These are phyloP conservation scores for Nesoenas mayeri DNA, from an alignment of 2,113 vertebrate genomes.

Conservation along the genomic window DNA sequence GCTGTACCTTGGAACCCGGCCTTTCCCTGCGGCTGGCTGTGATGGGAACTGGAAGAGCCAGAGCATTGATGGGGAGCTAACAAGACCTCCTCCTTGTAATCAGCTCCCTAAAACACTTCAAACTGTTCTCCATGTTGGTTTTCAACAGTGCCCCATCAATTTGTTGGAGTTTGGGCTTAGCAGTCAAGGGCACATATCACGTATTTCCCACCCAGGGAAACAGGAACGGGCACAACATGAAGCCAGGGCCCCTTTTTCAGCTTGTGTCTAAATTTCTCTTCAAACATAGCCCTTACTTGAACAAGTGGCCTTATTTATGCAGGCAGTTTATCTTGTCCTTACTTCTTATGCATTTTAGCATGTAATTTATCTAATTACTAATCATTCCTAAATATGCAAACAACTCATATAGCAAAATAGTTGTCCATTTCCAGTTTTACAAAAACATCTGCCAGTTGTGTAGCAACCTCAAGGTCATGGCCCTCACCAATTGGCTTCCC, in stretches of 20 bases:
- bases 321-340: background rate
- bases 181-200: background rate
- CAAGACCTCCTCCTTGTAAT: background rate
- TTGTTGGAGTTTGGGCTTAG: background rate
- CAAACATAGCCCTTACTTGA: background rate
- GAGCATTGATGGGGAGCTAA: background rate
- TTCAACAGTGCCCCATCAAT: background rate
- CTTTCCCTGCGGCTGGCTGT: background rate
- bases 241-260: background rate
- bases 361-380: background rate
- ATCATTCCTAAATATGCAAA: background rate
- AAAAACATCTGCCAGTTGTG: background rate
- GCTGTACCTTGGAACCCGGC: background rate
- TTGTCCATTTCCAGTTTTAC: background rate
- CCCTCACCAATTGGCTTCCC: background rate
- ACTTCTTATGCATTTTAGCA: background rate
- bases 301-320: background rate
- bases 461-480: background rate
- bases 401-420: background rate
- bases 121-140: background rate
- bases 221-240: background rate
- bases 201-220: background rate
- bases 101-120: background rate
- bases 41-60: background rate
- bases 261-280: background rate